phyloP scores from a whole-genome alignment of 2,797 vertebrate genomes.

The Lycodopsis pacificus region DNA sequence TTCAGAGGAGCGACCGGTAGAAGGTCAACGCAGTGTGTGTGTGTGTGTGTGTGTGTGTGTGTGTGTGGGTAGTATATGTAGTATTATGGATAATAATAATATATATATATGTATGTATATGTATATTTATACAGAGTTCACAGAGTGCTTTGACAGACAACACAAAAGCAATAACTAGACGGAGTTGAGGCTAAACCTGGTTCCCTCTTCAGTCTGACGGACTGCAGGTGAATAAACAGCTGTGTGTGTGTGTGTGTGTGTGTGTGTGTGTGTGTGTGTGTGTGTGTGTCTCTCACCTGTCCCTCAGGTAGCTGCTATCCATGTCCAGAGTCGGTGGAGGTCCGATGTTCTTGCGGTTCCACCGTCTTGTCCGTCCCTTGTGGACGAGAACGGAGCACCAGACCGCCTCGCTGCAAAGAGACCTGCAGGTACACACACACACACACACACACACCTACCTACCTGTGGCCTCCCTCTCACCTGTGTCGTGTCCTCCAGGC shows the following conservation, averaged over 20 bases:
- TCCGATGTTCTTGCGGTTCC: constrained; percentile 87
- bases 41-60: not conserved
- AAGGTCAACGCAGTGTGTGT: not conserved
- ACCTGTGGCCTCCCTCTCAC: not conserved
- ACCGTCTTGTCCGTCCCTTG: constrained; percentile 89
- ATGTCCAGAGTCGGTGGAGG: constrained; percentile 90
- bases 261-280: too few relatives aligned
- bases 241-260: too few relatives aligned
- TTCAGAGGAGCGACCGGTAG: constrained; percentile 16
- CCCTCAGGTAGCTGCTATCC: constrained; percentile 92
- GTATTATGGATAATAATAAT: too few relatives aligned
- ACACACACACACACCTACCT: not conserved
- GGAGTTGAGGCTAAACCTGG: too few relatives aligned
- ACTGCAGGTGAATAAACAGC: too few relatives aligned
- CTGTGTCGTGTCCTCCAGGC: constrained; percentile 67
- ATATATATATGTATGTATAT: too few relatives aligned
- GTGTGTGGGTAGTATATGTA: not conserved
- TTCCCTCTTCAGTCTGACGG: too few relatives aligned
- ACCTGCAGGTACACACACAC: constrained; percentile 86
- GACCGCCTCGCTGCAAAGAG: constrained; percentile 91
- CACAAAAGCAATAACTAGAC: too few relatives aligned
- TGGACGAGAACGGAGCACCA: constrained; percentile 92
- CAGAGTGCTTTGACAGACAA: too few relatives aligned
- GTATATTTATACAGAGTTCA: too few relatives aligned
- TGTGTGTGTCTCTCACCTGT: not conserved